Conservation (phyloP, 2,113 vertebrate genomes). For the Chrysochloris asiatica region DNA sequence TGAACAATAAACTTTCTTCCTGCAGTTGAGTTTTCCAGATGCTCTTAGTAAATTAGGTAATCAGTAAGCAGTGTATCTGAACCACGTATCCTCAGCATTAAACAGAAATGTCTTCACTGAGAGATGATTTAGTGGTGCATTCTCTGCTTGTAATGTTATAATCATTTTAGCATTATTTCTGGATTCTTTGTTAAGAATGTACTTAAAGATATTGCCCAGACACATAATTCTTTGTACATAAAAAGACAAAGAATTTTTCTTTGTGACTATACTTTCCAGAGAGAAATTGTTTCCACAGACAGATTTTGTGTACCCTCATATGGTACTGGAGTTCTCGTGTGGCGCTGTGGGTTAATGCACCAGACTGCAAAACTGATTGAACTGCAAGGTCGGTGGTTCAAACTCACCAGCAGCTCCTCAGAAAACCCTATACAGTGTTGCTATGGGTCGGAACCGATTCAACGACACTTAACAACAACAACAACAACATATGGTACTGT, state of each 20-base stretch:
- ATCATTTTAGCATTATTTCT: neutral
- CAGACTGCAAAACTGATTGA: too few relatives aligned
- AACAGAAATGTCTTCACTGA: neutral
- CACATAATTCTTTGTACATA: neutral
- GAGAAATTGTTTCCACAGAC: neutral
- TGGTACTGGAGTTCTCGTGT: too few relatives aligned
- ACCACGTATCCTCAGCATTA: neutral
- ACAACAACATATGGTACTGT: too few relatives aligned
- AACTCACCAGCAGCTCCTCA: too few relatives aligned
- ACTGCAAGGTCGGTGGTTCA: too few relatives aligned
- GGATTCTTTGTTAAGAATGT: neutral
- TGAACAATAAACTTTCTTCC: neutral
- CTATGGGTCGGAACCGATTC: too few relatives aligned
- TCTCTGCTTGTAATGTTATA: neutral
- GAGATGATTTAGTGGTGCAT: neutral
- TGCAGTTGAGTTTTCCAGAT: slow-evolving; percentile 14
- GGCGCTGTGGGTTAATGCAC: too few relatives aligned
- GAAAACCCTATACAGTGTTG: too few relatives aligned
- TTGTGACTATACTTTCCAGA: neutral
- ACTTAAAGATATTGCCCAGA: neutral
- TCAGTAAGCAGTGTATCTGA: neutral
- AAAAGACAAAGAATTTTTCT: neutral
- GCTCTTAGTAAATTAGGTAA: neutral
- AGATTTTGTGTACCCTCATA: neutral
- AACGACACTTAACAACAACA: too few relatives aligned